Evolutionary conservation across 2,113 vertebrate genomes (phyloP).

Genomic region (Onychostruthus taczanowskii): DNA sequence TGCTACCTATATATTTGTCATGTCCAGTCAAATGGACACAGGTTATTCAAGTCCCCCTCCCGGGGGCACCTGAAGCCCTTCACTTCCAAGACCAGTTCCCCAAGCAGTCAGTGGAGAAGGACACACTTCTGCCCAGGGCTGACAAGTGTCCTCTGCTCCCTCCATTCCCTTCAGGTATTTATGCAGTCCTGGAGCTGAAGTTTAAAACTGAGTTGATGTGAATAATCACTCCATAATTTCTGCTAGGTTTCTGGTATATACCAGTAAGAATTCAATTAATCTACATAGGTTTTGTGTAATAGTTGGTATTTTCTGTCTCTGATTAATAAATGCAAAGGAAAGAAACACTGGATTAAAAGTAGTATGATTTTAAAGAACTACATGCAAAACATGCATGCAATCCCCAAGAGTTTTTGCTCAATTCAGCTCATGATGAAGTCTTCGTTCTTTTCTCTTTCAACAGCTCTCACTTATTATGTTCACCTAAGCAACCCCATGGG

Average conservation of each 20-base stretch:
- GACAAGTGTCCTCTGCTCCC: neutral
- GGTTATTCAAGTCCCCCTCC: neutral
- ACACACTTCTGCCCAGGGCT: accelerated
- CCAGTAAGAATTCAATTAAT: neutral
- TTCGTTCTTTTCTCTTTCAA: neutral
- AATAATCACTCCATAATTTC: neutral
- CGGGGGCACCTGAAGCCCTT: neutral
- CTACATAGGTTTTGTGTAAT: neutral
- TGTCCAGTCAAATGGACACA: neutral
- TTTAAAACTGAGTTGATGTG: neutral
- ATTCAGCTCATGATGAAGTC: neutral
- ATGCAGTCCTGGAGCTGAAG: neutral
- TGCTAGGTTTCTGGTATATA: neutral
- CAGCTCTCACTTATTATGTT: neutral
- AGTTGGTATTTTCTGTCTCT: neutral
- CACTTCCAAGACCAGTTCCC: neutral
- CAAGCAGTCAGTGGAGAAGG: accelerated
- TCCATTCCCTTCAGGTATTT: neutral
- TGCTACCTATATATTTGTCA: neutral
- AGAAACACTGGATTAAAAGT: neutral
- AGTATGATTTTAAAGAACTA: neutral
- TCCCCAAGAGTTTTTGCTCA: neutral
- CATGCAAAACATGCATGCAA: neutral
- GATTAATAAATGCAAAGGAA: neutral
- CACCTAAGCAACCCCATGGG: neutral